Evolutionary conservation across 92 coral and sea anemone genomes (phyloP).

Genomic region (Pocillopora meandrina): DNA sequence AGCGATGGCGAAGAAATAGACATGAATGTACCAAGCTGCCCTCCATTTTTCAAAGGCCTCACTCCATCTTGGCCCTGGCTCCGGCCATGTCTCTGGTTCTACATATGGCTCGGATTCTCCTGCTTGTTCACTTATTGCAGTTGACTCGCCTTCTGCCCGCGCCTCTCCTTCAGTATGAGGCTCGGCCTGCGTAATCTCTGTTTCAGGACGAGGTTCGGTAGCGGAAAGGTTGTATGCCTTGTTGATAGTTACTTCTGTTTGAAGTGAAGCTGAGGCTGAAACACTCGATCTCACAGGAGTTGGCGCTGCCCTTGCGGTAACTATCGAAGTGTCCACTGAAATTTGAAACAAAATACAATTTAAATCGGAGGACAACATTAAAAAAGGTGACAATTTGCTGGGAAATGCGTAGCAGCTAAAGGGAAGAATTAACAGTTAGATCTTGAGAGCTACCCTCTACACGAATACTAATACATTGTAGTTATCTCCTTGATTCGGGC

Average conservation of each 20-base stretch:
- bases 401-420: too few relatives aligned
- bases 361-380: too few relatives aligned
- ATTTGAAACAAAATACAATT: not conserved
- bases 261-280: not conserved
- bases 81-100: slow-evolving; percentile 93
- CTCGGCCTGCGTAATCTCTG: slow-evolving; percentile 10
- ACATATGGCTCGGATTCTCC: slow-evolving; percentile 47
- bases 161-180: slow-evolving; percentile 25
- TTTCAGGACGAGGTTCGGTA: slow-evolving; percentile 17
- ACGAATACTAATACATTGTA: too few relatives aligned
- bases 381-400: too few relatives aligned
- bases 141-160: slow-evolving; percentile 34
- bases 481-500: too few relatives aligned
- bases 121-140: slow-evolving; percentile 24
- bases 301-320: not conserved
- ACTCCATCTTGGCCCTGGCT: slow-evolving; percentile 94
- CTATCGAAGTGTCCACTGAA: slow-evolving; percentile 2
- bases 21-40: slow-evolving; percentile 85
- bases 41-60: slow-evolving; percentile 85
- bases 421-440: too few relatives aligned
- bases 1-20: slow-evolving; percentile 72
- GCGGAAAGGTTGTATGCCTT: not conserved
- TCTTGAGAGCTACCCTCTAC: too few relatives aligned
- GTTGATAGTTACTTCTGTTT: not conserved
- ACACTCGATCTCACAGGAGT: not conserved